Evolutionary conservation across 2,113 vertebrate species (phyloP).

Genomic region (Pseudorectes ferrugineus): DNA sequence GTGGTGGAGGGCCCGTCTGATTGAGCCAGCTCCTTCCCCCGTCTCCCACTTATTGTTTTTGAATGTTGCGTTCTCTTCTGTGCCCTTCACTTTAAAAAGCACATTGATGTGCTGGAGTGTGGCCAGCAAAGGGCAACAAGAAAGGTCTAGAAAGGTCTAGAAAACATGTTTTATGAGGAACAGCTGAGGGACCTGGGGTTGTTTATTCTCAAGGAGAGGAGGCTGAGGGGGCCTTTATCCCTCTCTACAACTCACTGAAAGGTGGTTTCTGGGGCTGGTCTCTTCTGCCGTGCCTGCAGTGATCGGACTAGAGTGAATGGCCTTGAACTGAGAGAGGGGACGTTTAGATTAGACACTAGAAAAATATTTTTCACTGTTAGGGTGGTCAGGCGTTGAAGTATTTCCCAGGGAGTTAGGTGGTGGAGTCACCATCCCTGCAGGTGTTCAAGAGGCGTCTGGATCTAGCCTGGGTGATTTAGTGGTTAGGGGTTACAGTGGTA

Average conservation of each 20-base stretch:
- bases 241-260: background rate
- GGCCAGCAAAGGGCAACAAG: background rate
- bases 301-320: background rate
- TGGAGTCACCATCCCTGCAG: background rate
- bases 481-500: no score
- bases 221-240: background rate
- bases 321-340: background rate
- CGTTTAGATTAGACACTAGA: background rate
- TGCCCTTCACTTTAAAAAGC: background rate
- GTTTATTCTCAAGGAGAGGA: background rate
- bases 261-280: fast-evolving
- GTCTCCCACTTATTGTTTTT: fast-evolving
- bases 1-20: fast-evolving
- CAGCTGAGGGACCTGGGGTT: background rate
- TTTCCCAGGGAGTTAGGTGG: background rate
- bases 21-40: fast-evolving
- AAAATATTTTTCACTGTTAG: background rate
- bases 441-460: no score
- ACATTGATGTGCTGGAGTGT: background rate
- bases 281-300: background rate
- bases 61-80: fast-evolving
- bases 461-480: background rate
- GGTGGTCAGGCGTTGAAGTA: background rate
- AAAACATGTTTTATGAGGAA: background rate
- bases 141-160: background rate